Evolutionary conservation across 2,888 invertebrate species (phyloP).

Genomic region (Iselma pallidipennis): DNA sequence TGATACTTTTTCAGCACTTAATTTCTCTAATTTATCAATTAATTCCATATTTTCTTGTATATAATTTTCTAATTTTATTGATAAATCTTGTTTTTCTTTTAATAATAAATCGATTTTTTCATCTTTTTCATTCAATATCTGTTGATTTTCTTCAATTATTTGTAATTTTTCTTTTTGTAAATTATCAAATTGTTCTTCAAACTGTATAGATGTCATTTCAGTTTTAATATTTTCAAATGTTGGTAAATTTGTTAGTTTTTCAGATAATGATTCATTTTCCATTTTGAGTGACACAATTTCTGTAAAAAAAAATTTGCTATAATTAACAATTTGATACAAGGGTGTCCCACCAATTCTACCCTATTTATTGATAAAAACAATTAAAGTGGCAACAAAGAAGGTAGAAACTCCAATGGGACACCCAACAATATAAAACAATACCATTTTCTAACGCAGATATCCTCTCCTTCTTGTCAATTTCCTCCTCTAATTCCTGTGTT

Average conservation of each 20-base stretch:
- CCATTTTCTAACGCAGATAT: slow-evolving; percentile 43
- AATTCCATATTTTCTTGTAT: slow-evolving; percentile 76
- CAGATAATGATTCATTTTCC: slow-evolving; percentile 65
- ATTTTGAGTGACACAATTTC: slow-evolving; percentile 64
- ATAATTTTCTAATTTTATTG: slow-evolving; percentile 66
- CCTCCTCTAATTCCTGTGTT: slow-evolving; percentile 42
- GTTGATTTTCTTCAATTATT: slow-evolving; percentile 58
- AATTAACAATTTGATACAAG: neutral
- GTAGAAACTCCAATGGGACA: too few relatives aligned
- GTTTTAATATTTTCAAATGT: slow-evolving; percentile 70
- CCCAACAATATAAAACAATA: too few relatives aligned
- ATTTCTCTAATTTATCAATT: slow-evolving; percentile 71
- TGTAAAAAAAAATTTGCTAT: slow-evolving; percentile 43
- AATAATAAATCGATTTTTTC: slow-evolving; percentile 62
- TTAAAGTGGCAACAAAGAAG: too few relatives aligned
- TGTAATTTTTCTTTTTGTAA: slow-evolving; percentile 59
- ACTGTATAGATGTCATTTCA: slow-evolving; percentile 76
- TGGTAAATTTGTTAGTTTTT: slow-evolving; percentile 64
- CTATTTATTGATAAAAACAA: too few relatives aligned
- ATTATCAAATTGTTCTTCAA: slow-evolving; percentile 74
- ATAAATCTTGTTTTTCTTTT: slow-evolving; percentile 64
- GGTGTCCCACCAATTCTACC: too few relatives aligned
- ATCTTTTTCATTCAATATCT: slow-evolving; percentile 60
- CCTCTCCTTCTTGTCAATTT: slow-evolving; percentile 34
- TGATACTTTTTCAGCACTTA: slow-evolving; percentile 72